Evolutionary conservation across 64 coral and sea anemone species (phyloP).

Genomic region (Hydrozoanthus tunicans): DNA sequence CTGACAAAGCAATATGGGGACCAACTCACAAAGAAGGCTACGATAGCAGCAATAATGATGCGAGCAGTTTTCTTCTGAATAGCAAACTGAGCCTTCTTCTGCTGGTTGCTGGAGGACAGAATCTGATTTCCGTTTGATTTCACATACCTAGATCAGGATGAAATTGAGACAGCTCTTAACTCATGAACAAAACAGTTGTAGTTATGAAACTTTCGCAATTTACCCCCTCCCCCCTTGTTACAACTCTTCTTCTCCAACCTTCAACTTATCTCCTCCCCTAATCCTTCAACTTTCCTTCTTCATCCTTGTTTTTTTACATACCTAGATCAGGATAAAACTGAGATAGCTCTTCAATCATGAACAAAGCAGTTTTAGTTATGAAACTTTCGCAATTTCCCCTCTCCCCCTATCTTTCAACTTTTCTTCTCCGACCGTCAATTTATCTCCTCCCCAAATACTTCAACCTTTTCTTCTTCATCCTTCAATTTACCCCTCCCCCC

Average conservation of each 20-base stretch:
- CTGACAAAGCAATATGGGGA: conserved; percentile 72
- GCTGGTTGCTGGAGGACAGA: conserved; percentile 11
- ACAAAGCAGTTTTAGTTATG: too few relatives aligned
- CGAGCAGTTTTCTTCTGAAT: conserved; percentile 57
- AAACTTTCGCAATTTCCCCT: neutral
- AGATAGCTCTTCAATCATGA: too few relatives aligned
- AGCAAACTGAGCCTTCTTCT: conserved; percentile 11
- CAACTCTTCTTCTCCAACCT: neutral
- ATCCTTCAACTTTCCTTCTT: too few relatives aligned
- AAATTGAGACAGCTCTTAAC: neutral
- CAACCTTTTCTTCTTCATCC: too few relatives aligned
- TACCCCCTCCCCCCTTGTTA: neutral
- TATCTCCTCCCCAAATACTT: too few relatives aligned
- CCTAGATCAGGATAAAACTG: too few relatives aligned
- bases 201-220: neutral
- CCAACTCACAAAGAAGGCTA: conserved; percentile 82
- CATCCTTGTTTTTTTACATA: too few relatives aligned
- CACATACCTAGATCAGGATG: conserved; percentile 36
- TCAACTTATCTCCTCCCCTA: too few relatives aligned
- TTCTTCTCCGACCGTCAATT: neutral
- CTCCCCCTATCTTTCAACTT: neutral
- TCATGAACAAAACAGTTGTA: too few relatives aligned
- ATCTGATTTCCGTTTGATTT: conserved; percentile 6
- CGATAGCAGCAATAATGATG: conserved; percentile 56
- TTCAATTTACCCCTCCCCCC: too few relatives aligned